Percentiles rank a stretch among this genome's conserved stretches.
phyloP scores from a whole-genome alignment of 1,140 invertebrate genomes.

The Lasioglossum albipes region DNA sequence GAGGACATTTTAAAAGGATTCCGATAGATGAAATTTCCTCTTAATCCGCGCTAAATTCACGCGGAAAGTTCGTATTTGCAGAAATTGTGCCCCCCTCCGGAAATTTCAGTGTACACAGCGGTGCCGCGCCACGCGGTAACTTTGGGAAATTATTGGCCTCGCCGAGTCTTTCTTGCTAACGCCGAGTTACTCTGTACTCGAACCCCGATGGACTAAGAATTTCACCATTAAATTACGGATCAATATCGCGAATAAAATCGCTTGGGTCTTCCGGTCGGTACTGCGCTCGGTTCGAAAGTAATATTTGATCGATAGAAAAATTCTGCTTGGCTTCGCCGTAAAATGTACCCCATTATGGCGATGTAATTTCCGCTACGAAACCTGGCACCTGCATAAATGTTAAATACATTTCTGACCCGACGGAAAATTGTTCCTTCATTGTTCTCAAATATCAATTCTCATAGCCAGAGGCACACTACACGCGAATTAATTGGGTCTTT shows the following conservation, averaged over 20 bases:
- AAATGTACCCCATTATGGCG: background rate
- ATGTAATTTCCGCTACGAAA: background rate
- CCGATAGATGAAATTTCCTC: conserved; percentile 31
- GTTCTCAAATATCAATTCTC: too few relatives aligned
- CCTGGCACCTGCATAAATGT: too few relatives aligned
- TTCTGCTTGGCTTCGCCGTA: background rate
- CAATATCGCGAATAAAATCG: conserved; percentile 7
- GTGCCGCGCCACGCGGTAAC: background rate
- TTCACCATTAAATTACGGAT: conserved; percentile 23
- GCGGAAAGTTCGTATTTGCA: conserved; percentile 14
- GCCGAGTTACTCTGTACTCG: background rate
- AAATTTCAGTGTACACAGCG: conserved; percentile 18
- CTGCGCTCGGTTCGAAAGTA: background rate
- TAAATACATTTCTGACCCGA: too few relatives aligned
- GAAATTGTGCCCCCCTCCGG: conserved; percentile 1
- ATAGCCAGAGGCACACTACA: too few relatives aligned
- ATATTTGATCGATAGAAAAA: background rate
- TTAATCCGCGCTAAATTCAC: conserved; percentile 31
- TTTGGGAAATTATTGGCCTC: conserved; percentile 29
- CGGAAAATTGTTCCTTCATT: too few relatives aligned
- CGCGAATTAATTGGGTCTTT: too few relatives aligned
- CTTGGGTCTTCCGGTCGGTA: background rate
- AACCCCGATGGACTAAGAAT: conserved; percentile 7
- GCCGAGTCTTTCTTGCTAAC: background rate
- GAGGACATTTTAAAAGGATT: conserved; percentile 21